Percentiles rank a stretch among this genome's conserved stretches.
These are phyloP conservation scores for Odocoileus virginianus DNA, from an alignment of 2,113 vertebrate genomes.

Conservation along the genomic window DNA sequence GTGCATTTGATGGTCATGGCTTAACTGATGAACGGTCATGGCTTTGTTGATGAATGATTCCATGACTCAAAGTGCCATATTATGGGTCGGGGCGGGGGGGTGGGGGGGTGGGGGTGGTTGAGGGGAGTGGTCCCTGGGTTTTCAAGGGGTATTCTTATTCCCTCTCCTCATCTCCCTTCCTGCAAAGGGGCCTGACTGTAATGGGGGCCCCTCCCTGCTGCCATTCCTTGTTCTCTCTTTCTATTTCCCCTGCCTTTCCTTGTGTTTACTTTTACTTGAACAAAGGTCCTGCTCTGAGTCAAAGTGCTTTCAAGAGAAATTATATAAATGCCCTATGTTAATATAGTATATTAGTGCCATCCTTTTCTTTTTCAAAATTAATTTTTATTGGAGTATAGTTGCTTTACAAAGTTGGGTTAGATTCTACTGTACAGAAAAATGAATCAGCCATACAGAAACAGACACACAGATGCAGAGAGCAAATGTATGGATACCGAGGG, in stretches of 20 bases:
- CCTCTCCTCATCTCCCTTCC: not conserved
- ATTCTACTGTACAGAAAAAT: not conserved
- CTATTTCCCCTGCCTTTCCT: not conserved
- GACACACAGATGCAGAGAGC: not conserved
- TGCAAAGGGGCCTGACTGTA: not conserved
- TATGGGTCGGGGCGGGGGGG: accelerated
- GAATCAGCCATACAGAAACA: not conserved
- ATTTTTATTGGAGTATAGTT: not conserved
- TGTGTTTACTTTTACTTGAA: constrained; percentile 8
- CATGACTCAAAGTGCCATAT: not conserved
- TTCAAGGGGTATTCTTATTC: not conserved
- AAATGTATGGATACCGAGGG: not conserved
- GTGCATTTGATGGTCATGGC: not conserved
- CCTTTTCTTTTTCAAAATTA: constrained; percentile 17
- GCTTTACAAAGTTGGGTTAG: not conserved
- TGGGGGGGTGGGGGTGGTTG: too few species aligned
- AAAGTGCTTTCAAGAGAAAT: constrained; percentile 14
- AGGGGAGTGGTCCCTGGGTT: not conserved
- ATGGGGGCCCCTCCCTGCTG: not conserved
- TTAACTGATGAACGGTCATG: not conserved
- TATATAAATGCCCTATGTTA: constrained; percentile 4
- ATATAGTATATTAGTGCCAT: not conserved
- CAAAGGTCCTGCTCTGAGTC: not conserved
- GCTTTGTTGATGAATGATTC: not conserved
- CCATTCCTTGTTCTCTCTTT: not conserved